Evolutionary conservation across 2,113 vertebrate species (phyloP).

Genomic region (Orthonyx spaldingii): DNA sequence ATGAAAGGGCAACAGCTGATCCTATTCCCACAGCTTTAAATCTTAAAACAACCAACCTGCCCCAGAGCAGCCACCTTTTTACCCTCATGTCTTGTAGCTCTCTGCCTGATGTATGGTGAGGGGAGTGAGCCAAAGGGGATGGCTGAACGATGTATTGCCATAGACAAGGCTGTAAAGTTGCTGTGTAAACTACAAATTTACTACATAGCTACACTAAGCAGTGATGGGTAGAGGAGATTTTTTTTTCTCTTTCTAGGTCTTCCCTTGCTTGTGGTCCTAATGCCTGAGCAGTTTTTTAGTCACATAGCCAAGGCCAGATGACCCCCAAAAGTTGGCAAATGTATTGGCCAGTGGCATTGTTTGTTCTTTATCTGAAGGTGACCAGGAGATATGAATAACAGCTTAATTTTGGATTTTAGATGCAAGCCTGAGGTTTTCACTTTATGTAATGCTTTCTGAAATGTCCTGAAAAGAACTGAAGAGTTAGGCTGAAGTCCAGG

Average conservation of each 20-base stretch:
- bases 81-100: neutral
- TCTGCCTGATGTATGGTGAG: neutral
- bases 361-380: neutral
- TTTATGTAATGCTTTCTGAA: slow-evolving; percentile 60
- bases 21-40: neutral
- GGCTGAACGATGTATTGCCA: neutral
- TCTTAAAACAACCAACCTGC: neutral
- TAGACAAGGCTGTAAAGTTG: neutral
- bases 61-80: neutral
- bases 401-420: slow-evolving; percentile 28
- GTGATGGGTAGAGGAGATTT: neutral
- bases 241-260: neutral
- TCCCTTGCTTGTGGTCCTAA: neutral
- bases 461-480: slow-evolving; percentile 60
- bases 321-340: neutral
- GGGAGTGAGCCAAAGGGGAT: neutral
- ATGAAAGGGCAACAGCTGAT: neutral
- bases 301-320: neutral
- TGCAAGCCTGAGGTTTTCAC: slow-evolving; percentile 38
- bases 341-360: neutral
- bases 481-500: slow-evolving; percentile 60
- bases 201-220: neutral
- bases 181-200: neutral
- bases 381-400: slow-evolving; percentile 10
- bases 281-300: neutral